Conservation (phyloP, 2,113 vertebrate genomes). For the Lampris megalopsis region DNA sequence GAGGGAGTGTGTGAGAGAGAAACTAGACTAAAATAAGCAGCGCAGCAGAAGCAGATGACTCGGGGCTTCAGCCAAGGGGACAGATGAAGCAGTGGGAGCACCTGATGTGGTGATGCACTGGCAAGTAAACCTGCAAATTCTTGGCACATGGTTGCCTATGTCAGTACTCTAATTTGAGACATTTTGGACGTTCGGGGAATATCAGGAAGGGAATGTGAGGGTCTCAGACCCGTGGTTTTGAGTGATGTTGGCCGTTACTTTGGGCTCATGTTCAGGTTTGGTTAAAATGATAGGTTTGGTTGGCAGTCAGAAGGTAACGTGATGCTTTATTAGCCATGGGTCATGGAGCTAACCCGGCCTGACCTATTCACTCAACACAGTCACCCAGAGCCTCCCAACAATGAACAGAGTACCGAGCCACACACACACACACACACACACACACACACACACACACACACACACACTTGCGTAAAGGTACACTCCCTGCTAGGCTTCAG, state of each 20-base stretch:
- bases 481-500: conserved; percentile 43
- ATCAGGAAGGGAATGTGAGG: background rate
- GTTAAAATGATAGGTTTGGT: conserved; percentile 22
- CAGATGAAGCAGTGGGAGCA: no score
- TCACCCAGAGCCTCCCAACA: conserved; percentile 49
- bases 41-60: no score
- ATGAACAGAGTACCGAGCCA: conserved; percentile 23
- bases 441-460: conserved; percentile 15
- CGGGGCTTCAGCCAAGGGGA: no score
- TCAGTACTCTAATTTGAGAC: no score
- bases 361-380: conserved; percentile 60
- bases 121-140: no score
- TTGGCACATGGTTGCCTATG: no score
- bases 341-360: conserved; percentile 62
- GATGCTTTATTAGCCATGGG: conserved; percentile 72
- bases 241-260: conserved; percentile 20
- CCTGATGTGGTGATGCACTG: no score
- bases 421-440: conserved; percentile 9
- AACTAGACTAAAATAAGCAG: background rate
- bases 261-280: conserved; percentile 59
- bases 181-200: no score
- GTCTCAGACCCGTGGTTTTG: conserved; percentile 10
- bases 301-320: conserved; percentile 50
- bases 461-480: conserved; percentile 13
- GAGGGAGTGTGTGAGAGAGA: background rate